phyloP scores from a whole-genome alignment of 2,113 vertebrate genomes.

The Xenopus borealis region DNA sequence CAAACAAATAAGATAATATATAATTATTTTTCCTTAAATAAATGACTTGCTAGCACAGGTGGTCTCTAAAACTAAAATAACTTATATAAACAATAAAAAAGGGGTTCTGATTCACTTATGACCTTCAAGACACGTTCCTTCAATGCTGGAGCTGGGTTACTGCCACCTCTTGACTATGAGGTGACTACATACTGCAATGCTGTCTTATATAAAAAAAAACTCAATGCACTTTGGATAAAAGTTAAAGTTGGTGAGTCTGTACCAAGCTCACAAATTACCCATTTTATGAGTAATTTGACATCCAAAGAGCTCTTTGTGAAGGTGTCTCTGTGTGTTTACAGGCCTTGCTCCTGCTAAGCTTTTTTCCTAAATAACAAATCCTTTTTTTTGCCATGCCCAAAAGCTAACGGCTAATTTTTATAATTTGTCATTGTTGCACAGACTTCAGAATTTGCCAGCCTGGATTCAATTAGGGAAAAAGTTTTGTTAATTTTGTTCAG shows the following conservation, averaged over 20 bases:
- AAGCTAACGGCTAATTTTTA: constrained; percentile 15
- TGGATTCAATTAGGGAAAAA: constrained; percentile 22
- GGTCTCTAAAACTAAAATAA: no score
- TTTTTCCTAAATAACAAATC: constrained; percentile 37
- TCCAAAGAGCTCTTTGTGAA: constrained; percentile 8
- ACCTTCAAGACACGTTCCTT: neutral
- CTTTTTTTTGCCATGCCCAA: constrained; percentile 3
- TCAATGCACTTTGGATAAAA: neutral
- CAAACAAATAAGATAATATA: no score
- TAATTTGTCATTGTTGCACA: constrained; percentile 18
- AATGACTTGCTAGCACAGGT: no score
- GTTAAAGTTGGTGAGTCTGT: constrained; percentile 2
- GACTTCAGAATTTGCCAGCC: constrained; percentile 12
- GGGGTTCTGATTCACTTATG: no score
- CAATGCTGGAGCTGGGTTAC: neutral
- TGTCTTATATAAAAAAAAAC: neutral
- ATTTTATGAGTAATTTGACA: constrained; percentile 20
- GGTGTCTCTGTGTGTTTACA: constrained; percentile 22
- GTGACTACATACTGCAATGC: neutral
- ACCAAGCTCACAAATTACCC: constrained; percentile 2
- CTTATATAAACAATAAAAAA: no score
- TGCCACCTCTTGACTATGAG: neutral
- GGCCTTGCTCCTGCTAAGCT: constrained; percentile 5
- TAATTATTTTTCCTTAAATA: no score
- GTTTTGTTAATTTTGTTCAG: constrained; percentile 17